Evolutionary conservation across 1,140 invertebrate species (phyloP), one percentile per base, ranked within the genome.

Genomic region (Lucilia sericata): DNA sequence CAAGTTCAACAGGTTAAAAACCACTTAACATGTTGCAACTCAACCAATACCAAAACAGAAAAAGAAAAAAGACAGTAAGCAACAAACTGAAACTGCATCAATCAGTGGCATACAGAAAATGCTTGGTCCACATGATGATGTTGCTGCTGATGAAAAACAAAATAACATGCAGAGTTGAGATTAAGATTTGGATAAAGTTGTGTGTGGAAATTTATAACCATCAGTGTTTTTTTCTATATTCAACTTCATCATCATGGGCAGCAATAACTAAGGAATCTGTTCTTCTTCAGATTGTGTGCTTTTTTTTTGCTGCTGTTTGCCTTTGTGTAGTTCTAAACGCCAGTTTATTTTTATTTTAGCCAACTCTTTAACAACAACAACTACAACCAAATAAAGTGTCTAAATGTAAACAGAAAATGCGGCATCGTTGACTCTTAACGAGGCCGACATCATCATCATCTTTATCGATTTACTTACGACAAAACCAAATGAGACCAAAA

Each of bases 1-100:
- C 65, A 70, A 70, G 65, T 70, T 70, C 65, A 70, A 70, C 65
- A 70, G 65, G 65, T 70, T 70, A 70, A 70, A 60, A 70, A 70
- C 65, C 65, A 70, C 65, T 70, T 70, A 70, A 70, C 65, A 70
- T 70, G 65, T 70, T 70, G 65, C 65, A 70, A 25, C 19, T 9
- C 19, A 19, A 21, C 12, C 51, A 55, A 55, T 55, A 55, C 42
- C 25, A 55, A 55, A 12, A 55, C 5, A 55, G 3, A 30, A 30
- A 30, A 30, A 30, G 25, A 30, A 30, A 30, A 3, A 30, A 30
- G n/a, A n/a, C n/a, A n/a, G n/a, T n/a, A n/a, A n/a, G n/a, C n/a
- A 4, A 51, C 10, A 2, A 51, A 17, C 14, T 51, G 49, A 55
- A 17, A n/a, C 51, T 55, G 51, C 5, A 55, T 55, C 51, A 13